Evolutionary conservation across 2,888 invertebrate species (phyloP), one percentile per base, ranked within the genome.

Genomic region (Resseliella maxima): DNA sequence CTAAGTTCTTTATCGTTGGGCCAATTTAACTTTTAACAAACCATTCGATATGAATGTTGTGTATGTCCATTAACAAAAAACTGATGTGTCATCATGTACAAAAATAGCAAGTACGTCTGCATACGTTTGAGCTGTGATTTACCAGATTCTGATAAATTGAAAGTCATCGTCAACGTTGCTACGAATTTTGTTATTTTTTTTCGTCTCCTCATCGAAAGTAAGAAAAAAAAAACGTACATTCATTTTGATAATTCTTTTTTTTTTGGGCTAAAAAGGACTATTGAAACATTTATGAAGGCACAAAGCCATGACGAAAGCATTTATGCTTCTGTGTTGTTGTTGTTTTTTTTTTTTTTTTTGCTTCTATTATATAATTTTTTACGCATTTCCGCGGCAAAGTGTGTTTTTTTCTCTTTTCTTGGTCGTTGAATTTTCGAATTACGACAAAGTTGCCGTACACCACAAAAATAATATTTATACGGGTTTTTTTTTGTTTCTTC

Each of bases 351-450:
- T n/a, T n/a, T n/a, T n/a, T n/a, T n/a, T n/a, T n/a, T n/a, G n/a
- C n/a, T 59, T 59, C 59, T 27, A 59, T 59, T 59, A 5, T 27
- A 24, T 12, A n/a, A 59, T 72, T 72, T 72, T 72, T 72, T 35
- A 72, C 35, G 72, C 31, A 15, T 27, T 72, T 72, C 59, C n/a
- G 59, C 59, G 27, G 24, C 27, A 59, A 59, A 59, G 1, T 59
- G 59, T 24, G 15, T 50, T 5, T 41, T 5, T 41, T 5, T 41
- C 6, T 41, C 2, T 50, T 10, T 50, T 18, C 2, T 6, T 27
- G 59, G 59, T 59, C 24, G 24, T 5, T 59, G 27, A 59, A 59
- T 24, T 24, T 59, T 72, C 10, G 1, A 2, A 72, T 3, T 72
- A 0, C 6, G 59, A 59, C 59, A 59, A 59, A n/a, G n/a, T n/a